These are phyloP conservation scores for Coecobrya sp. DNA, from an alignment of 2,888 invertebrate genomes.

Conservation along the genomic window DNA sequence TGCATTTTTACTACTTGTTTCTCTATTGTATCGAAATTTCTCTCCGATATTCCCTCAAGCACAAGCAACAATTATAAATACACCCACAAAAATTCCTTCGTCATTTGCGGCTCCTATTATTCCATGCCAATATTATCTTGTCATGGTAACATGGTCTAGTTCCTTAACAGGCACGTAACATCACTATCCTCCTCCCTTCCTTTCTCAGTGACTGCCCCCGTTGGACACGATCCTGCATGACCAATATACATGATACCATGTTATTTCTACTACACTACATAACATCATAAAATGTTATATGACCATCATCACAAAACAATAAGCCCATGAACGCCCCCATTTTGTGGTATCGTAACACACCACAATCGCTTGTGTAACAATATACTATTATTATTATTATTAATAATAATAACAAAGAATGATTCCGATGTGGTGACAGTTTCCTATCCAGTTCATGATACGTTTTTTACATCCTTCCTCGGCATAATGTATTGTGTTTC, in stretches of 20 bases:
- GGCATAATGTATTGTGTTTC: not conserved
- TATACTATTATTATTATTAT: not conserved
- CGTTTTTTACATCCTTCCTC: not conserved
- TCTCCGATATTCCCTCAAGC: not conserved
- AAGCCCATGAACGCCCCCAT: not conserved
- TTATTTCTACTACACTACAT: not conserved
- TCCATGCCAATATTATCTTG: conserved; percentile 28
- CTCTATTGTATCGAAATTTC: too few relatives aligned
- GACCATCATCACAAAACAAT: conserved; percentile 10
- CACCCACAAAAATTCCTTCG: not conserved
- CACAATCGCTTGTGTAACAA: not conserved
- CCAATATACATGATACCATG: not conserved
- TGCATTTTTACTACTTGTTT: not conserved
- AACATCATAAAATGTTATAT: conserved; percentile 6
- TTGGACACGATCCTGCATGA: too few relatives aligned
- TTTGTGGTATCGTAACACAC: not conserved
- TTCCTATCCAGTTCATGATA: conserved; percentile 9
- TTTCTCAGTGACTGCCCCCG: not conserved
- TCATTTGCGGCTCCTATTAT: not conserved
- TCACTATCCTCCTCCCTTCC: not conserved
- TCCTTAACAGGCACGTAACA: not conserved
- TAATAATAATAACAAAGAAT: conserved; percentile 41
- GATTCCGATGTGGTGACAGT: conserved; percentile 29
- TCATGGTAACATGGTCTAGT: conserved; percentile 9
- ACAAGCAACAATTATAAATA: conserved; percentile 6